Percentiles rank a stretch among this genome's conserved stretches.
Evolutionary conservation across 2,888 invertebrate genomes (phyloP).

Genomic region (Encarsia formosa): DNA sequence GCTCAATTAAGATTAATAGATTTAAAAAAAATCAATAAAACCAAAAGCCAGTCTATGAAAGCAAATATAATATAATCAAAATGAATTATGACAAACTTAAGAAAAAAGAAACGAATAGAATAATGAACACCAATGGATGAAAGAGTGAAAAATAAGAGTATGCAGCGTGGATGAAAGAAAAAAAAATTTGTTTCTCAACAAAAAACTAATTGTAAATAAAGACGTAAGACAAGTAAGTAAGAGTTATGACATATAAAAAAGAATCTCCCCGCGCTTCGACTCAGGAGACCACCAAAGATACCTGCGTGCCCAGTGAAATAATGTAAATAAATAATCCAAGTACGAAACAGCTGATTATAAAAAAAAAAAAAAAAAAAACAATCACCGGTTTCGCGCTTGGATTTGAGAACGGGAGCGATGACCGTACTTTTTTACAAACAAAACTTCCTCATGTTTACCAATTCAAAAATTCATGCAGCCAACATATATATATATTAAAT

Average conservation of each 20-base stretch:
- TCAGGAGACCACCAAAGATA: constrained; percentile 39
- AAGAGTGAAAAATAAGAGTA: constrained; percentile 21
- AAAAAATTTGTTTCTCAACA: neutral
- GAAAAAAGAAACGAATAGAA: constrained; percentile 7
- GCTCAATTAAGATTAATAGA: no score
- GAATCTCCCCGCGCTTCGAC: constrained; percentile 7
- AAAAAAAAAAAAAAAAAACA: no score
- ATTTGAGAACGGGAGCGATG: constrained; percentile 36
- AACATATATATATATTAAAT: constrained; percentile 5
- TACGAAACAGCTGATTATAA: neutral
- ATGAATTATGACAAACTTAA: constrained; percentile 10
- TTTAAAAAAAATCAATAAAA: constrained; percentile 10
- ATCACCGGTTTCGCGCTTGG: constrained; percentile 4
- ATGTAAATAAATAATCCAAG: constrained; percentile 21
- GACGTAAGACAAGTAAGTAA: constrained; percentile 16
- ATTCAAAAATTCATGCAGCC: constrained; percentile 16
- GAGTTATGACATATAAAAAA: constrained; percentile 32
- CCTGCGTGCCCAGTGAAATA: constrained; percentile 48
- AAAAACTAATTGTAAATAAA: constrained; percentile 21
- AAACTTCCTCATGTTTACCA: neutral
- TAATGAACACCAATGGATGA: constrained; percentile 24
- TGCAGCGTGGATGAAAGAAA: constrained; percentile 13
- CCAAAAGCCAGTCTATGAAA: constrained; percentile 20
- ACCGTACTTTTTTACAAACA: constrained; percentile 38
- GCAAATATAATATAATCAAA: constrained; percentile 16